These are phyloP conservation scores for Tachyglossus aculeatus DNA, from an alignment of 2,797 vertebrate genomes.

Conservation along the genomic window DNA sequence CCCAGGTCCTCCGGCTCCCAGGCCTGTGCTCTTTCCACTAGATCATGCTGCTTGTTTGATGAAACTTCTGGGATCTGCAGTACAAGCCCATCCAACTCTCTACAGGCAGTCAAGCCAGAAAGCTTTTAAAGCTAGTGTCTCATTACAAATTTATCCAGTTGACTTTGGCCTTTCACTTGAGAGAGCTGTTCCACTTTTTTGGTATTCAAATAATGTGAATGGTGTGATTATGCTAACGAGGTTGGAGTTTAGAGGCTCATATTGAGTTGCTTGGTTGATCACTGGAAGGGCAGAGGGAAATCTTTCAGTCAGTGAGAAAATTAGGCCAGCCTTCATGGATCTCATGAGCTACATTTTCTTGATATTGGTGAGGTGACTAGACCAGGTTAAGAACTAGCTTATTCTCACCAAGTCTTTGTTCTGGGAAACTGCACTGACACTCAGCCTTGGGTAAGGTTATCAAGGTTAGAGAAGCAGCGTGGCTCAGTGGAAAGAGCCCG, in stretches of 20 bases:
- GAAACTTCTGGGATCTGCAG: too few species aligned
- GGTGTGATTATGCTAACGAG: background rate
- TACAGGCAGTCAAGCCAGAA: too few species aligned
- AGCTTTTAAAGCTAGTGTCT: background rate
- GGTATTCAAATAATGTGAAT: background rate
- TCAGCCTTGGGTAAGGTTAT: too few species aligned
- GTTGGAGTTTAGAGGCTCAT: slow-evolving; percentile 16
- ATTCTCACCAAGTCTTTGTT: background rate
- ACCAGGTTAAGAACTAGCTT: background rate
- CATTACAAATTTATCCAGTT: background rate
- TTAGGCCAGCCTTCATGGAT: background rate
- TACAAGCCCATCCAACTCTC: too few species aligned
- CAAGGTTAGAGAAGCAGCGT: too few species aligned
- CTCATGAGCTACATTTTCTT: background rate
- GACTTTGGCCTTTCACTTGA: background rate
- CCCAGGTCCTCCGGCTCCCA: too few species aligned
- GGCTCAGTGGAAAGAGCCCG: too few species aligned
- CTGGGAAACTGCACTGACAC: too few species aligned
- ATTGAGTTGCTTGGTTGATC: background rate
- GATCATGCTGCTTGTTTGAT: too few species aligned
- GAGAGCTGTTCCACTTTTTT: rapidly evolving
- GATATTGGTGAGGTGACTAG: background rate
- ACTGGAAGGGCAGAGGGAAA: background rate
- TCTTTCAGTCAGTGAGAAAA: background rate
- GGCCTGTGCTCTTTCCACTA: too few species aligned